Evolutionary conservation across 2,797 vertebrate genomes (phyloP).

Genomic region (Siniperca scherzeri): DNA sequence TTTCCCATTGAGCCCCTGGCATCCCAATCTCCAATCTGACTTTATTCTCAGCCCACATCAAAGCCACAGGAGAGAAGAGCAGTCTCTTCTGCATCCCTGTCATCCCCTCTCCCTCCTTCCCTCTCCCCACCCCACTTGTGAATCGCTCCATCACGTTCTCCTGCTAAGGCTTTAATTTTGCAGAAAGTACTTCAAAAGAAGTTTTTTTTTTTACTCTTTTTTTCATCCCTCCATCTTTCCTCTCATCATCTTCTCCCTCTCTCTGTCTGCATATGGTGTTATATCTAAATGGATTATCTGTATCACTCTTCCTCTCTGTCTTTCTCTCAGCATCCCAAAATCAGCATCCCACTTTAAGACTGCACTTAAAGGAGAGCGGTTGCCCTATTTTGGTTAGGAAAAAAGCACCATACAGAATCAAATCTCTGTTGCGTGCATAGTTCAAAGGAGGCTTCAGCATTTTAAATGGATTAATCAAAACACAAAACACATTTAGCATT

Average conservation of each 20-base stretch:
- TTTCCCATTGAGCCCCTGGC: slow-evolving; percentile 74
- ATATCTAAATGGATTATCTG: slow-evolving; percentile 78
- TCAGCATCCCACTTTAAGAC: slow-evolving; percentile 62
- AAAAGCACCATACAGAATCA: slow-evolving; percentile 56
- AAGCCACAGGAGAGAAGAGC: slow-evolving; percentile 70
- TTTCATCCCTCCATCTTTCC: slow-evolving; percentile 61
- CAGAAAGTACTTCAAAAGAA: slow-evolving; percentile 78
- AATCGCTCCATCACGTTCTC: slow-evolving; percentile 63
- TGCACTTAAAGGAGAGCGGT: slow-evolving; percentile 57
- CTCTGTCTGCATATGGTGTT: slow-evolving; percentile 55
- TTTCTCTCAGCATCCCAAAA: slow-evolving; percentile 64
- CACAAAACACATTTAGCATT: slow-evolving; percentile 71
- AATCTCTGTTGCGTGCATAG: slow-evolving; percentile 61
- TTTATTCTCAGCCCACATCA: slow-evolving; percentile 82
- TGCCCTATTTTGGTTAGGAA: slow-evolving; percentile 61
- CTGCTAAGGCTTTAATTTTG: slow-evolving; percentile 77
- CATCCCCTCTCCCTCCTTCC: slow-evolving; percentile 64
- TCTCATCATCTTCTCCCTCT: slow-evolving; percentile 53
- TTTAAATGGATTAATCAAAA: slow-evolving; percentile 76
- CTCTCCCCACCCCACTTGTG: slow-evolving; percentile 46
- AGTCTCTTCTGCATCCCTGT: slow-evolving; percentile 76
- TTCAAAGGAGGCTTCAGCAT: slow-evolving; percentile 70
- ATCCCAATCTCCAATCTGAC: slow-evolving; percentile 79
- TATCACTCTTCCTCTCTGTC: slow-evolving; percentile 54
- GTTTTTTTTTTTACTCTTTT: slow-evolving; percentile 51